Base-by-base conservation (phyloP, 2,797 vertebrate genomes). In the Balearica regulorum region DNA sequence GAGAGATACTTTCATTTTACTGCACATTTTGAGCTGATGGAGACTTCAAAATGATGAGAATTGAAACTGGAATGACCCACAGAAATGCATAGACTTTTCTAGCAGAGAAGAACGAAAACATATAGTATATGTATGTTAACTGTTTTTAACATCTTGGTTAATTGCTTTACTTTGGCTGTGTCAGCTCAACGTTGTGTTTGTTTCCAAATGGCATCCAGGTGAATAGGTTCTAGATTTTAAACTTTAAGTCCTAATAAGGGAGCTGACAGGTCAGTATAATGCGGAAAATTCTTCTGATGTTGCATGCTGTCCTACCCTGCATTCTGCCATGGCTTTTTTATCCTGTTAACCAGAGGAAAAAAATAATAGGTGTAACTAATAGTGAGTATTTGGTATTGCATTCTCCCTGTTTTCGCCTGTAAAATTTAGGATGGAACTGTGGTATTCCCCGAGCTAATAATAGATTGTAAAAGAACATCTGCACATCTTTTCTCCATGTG, bases 381-480 rank as follows among this genome's bases (percentile, higher is more conserved):
- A 90, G 21, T 17, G 51, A 92, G 60, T 64, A 69, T 89, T 91
- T 93, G 71, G 28, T 89, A 75, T 26, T 92, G 29, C 57, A 44
- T 85, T 90, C 82, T 95, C 33, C 46, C 71, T 87, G 12, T 16
- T 96, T 87, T 80, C 0, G 2, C 69, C 71, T 88, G 79, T 88
- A 61, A 86, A 95, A 89, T 94, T 89, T 95, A 81, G 79, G 72
- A 92, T 78, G 54, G 66, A 95, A 54, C 78, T 83, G 54, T 94
- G 84, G 37, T 93, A 95, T 95, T 97, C 94, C 97, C 94, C 95
- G 87, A 91, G 87, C 95, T 96, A 72, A 92, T 96, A 97, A 95
- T 87, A 95, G 91, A 94, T 95, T 94, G 89, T 96, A 97, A 97
- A 97, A 97, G 96, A 97, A 97, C 97, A 97, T 98, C 97, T 98